phyloP scores from a whole-genome alignment of 2,113 vertebrate genomes.

The Odocoileus hemionus region DNA sequence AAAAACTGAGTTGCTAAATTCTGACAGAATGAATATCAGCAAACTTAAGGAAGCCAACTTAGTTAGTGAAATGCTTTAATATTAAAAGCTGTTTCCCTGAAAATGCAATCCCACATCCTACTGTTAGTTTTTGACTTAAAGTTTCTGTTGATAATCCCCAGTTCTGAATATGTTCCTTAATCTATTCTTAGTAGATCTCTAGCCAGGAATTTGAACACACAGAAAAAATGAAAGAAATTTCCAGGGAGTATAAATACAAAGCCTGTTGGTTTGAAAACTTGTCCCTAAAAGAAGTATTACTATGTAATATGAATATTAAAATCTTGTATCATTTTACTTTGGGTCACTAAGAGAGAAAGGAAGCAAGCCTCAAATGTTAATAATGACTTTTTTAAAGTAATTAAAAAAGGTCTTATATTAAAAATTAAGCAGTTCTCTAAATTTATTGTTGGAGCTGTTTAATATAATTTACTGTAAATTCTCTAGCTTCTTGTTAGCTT shows the following conservation, averaged over 20 bases:
- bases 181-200: background rate
- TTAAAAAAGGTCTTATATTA: background rate
- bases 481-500: background rate
- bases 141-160: background rate
- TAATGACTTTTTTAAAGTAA: background rate
- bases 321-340: background rate
- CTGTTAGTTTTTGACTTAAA: background rate
- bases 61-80: background rate
- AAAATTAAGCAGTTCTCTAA: background rate
- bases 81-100: background rate
- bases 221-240: background rate
- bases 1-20: background rate
- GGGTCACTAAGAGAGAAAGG: background rate
- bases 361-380: background rate
- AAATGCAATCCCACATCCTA: background rate
- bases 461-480: conserved; percentile 10
- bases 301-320: background rate
- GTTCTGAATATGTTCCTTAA: background rate
- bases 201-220: background rate
- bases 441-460: background rate
- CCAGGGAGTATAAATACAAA: background rate
- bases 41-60: background rate
- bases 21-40: background rate
- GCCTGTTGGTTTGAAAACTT: background rate
- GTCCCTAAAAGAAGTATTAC: background rate